Evolutionary conservation across 2,797 vertebrate species (phyloP), one percentile per base, ranked within the genome.

Genomic region (Acanthornis magna): DNA sequence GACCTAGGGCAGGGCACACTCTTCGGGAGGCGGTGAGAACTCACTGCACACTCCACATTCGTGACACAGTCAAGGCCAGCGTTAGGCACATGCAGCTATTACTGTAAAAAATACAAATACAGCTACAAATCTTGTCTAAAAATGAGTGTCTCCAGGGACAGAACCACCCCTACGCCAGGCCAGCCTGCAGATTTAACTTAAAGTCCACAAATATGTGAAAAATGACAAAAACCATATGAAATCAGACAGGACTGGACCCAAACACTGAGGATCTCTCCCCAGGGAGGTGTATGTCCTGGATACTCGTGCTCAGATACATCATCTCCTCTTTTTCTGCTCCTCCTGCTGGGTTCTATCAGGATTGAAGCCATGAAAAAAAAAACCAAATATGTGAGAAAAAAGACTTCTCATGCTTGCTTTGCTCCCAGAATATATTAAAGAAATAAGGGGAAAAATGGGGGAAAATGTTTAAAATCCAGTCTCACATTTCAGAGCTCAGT

Each of bases 341-440:
- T 90, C 74, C 54, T 85, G 50, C 47, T 85, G 47, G 22, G 40
- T 68, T 86, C 16, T 58, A 10, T 48, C 54, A 87, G n/a, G 76
- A 88, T 1, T 51, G 32, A 88, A 91, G 22, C 21, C 23, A 22
- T 14, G 25, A 47, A 48, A 68, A 43, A 74, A n/a, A 29, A 36
- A 3, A 1, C 3, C 40, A 53, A 19, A 40, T 3, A 57, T 4
- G 10, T 18, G 70, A 77, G 45, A 61, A 58, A 84, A 84, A 81
- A 66, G 21, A 43, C 1, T 73, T 65, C 16, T 61, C 3, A 0
- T 23, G 10, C 1, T 0, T 29, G 51, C 38, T 68, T 36, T 19
- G 47, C 21, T 54, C 26, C 18, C 47, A 58, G 25, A 78, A 8
- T 7, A 11, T 11, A 22, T 32, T 32, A 65, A 72, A 87, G n/a